Evolutionary conservation across 1,140 invertebrate genomes (phyloP), one percentile per base, ranked within the genome.

Genomic region (Drosophila pseudoananassae): DNA sequence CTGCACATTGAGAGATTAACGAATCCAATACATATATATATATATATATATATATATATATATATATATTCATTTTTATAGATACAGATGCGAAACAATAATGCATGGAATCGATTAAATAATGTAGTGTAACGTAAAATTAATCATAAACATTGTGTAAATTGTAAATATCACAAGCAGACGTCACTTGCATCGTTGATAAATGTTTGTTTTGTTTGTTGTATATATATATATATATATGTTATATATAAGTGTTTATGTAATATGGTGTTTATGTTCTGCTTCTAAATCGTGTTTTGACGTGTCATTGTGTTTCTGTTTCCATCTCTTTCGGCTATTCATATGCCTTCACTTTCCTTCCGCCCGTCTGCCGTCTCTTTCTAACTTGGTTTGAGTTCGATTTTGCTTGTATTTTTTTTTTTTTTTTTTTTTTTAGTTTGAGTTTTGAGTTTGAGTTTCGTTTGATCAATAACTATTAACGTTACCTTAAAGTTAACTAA

Each of bases 121-220:
- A 61, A 63, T 65, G 65, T 77, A 60, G 31, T 33, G 10, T n/a
- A 36, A 36, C 10, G 33, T 81, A 50, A 74, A 80, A 85, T 71
- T 78, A 75, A 68, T 80, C 52, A 77, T 87, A 65, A 81, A 87
- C 81, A 88, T 87, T 60, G 78, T 88, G 76, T 88, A 88, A 88
- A 87, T 88, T 88, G 83, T 88, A 88, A 88, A 88, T 88, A 88
- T 88, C 83, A 88, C 83, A 88, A 88, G 83, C 78, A 88, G 83
- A 82, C 83, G 71, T 88, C 83, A 88, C 83, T 87, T 87, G 82
- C 82, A 87, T 88, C 82, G 82, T 82, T 88, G 78, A 87, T 87
- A 87, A 82, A 82, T 87, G 63, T 78, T 61, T 57, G 55, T 57
- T 59, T 73, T 43, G 65, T 63, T 74, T 61, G 54, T 17, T 47